phyloP scores from a whole-genome alignment of 2,113 vertebrate species.

The Leiothrix lutea region DNA sequence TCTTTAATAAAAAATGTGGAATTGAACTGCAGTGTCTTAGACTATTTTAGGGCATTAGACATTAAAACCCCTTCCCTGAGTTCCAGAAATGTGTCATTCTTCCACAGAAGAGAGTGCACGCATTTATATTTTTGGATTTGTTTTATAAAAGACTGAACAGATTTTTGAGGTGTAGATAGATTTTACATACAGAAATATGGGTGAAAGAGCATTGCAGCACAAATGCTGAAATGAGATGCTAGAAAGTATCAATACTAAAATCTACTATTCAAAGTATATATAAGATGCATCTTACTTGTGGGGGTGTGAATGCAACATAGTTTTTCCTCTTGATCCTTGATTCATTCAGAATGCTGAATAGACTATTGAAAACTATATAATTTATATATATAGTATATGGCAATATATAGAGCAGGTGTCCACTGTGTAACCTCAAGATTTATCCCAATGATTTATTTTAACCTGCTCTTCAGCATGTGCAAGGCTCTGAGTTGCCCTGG shows the following conservation, averaged over 20 bases:
- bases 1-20: background rate
- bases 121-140: background rate
- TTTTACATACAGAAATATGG: background rate
- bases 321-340: background rate
- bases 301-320: background rate
- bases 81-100: background rate
- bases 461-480: background rate
- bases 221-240: background rate
- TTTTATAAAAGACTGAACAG: background rate
- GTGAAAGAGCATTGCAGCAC: background rate
- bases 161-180: background rate
- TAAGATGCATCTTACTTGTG: background rate
- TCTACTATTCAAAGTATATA: background rate
- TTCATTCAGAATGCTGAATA: background rate
- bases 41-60: background rate
- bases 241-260: background rate
- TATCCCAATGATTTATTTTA: too few relatives aligned
- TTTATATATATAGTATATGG: background rate
- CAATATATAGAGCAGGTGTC: background rate
- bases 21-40: background rate
- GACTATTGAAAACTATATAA: background rate
- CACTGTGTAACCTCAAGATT: background rate
- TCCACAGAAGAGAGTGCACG: background rate
- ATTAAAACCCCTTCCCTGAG: background rate
- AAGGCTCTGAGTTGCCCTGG: background rate